Conservation (phyloP, 2,888 invertebrate genomes). For the Anagyrus pseudococci region DNA sequence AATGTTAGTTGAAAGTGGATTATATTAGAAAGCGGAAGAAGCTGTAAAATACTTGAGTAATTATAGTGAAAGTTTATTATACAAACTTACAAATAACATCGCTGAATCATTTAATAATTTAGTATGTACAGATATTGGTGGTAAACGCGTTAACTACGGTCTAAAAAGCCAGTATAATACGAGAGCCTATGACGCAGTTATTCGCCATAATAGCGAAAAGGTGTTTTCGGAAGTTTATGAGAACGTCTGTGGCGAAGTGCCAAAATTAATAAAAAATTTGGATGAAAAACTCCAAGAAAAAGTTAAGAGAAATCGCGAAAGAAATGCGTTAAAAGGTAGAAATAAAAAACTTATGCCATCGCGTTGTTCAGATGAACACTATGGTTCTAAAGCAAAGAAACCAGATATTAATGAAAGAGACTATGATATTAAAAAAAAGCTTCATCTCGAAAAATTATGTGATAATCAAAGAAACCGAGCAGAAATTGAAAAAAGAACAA, state of each 20-base stretch:
- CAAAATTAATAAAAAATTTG: neutral
- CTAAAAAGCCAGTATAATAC: neutral
- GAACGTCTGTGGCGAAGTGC: neutral
- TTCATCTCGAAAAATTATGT: too few relatives aligned
- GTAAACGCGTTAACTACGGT: slow-evolving; percentile 4
- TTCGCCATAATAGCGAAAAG: slow-evolving; percentile 20
- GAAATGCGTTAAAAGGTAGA: neutral
- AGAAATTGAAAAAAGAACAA: neutral
- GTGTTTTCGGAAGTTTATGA: slow-evolving; percentile 18
- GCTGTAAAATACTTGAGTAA: slow-evolving; percentile 22
- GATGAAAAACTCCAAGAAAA: neutral
- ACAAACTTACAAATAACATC: slow-evolving; percentile 15
- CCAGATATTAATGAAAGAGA: too few relatives aligned
- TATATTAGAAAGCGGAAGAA: slow-evolving; percentile 22
- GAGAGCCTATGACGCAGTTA: neutral
- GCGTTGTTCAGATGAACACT: too few relatives aligned
- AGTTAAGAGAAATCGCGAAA: neutral
- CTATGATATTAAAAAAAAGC: too few relatives aligned
- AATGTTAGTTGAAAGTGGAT: slow-evolving; percentile 21
- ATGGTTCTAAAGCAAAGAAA: too few relatives aligned
- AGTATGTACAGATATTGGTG: neutral
- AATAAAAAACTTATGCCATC: neutral
- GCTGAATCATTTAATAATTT: slow-evolving; percentile 16
- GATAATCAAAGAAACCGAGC: neutral
- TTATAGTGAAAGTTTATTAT: slow-evolving; percentile 38